Conservation (phyloP, 2,113 vertebrate genomes). For the Fregata magnificens region DNA sequence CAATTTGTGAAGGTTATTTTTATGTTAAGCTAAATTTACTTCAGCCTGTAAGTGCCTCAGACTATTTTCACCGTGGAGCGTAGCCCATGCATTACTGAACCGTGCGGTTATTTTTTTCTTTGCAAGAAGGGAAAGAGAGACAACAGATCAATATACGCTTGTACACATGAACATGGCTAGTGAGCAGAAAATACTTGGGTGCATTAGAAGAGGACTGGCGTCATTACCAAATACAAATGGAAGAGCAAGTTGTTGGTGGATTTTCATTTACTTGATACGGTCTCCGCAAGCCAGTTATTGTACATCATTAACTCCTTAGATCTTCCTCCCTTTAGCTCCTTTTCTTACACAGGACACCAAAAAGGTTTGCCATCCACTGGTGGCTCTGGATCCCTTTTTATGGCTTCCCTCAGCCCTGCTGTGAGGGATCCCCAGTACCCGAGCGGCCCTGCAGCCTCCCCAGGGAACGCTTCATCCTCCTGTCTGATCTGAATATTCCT, state of each 20-base stretch:
- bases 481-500: neutral
- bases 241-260: neutral
- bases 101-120: neutral
- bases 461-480: neutral
- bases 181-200: neutral
- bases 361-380: neutral
- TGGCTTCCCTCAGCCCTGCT: neutral
- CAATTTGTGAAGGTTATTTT: neutral
- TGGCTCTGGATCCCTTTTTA: neutral
- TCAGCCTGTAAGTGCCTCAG: neutral
- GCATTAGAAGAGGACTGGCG: neutral
- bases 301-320: neutral
- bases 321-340: neutral
- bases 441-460: neutral
- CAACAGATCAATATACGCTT: neutral
- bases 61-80: neutral
- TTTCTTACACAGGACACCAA: neutral
- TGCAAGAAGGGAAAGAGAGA: neutral
- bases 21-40: neutral
- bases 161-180: neutral
- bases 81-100: neutral
- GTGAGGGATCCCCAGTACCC: neutral
- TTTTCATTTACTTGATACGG: neutral
- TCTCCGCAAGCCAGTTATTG: neutral
- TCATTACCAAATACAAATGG: neutral